Percentiles rank a stretch among this genome's conserved stretches.
phyloP scores from a whole-genome alignment of 2,113 vertebrate genomes.

The Micromys minutus region DNA sequence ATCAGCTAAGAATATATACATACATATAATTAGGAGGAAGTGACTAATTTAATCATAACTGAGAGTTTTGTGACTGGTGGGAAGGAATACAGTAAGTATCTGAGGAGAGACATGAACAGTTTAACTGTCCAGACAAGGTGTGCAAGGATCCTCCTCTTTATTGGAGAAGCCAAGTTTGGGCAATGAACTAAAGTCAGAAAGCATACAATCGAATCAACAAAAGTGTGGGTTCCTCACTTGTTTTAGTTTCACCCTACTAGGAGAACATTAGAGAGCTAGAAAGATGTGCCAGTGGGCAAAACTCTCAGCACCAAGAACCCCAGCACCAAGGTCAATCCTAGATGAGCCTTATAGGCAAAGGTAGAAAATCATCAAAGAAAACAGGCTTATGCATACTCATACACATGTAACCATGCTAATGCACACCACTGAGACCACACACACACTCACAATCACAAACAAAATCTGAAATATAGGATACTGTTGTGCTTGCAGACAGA shows the following conservation, averaged over 20 bases:
- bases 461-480: not conserved
- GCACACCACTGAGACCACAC: not conserved
- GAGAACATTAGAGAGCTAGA: too few relatives aligned
- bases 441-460: not conserved
- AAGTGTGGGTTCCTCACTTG: not conserved
- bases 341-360: not conserved
- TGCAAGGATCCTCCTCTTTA: not conserved
- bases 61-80: not conserved
- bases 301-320: not conserved
- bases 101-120: not conserved
- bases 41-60: too few relatives aligned
- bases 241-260: conserved; percentile 4
- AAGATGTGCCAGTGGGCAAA: not conserved
- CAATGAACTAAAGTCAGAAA: not conserved
- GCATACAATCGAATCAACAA: not conserved
- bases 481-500: too few relatives aligned
- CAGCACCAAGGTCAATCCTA: not conserved
- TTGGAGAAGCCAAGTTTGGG: not conserved
- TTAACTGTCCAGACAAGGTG: not conserved
- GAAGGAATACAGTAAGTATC: not conserved
- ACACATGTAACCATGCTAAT: not conserved
- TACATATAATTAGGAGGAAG: too few relatives aligned
- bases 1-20: too few relatives aligned
- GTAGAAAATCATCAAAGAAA: not conserved
- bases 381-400: too few relatives aligned